phyloP scores from a whole-genome alignment of 2,888 invertebrate species.

The Catocala fraxini region DNA sequence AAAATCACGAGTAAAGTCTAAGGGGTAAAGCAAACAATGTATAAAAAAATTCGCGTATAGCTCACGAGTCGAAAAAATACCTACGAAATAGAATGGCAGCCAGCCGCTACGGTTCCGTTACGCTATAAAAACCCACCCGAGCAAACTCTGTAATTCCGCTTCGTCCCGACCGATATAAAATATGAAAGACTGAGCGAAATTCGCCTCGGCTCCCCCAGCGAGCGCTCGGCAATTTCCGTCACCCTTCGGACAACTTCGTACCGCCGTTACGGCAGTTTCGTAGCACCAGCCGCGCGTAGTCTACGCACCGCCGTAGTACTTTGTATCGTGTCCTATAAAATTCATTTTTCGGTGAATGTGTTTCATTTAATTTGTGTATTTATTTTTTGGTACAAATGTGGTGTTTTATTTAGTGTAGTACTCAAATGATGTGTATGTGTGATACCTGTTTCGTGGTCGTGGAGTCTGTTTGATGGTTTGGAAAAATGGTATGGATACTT shows the following conservation, averaged over 20 bases:
- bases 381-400: constrained; percentile 49
- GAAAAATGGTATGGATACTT: constrained; percentile 80
- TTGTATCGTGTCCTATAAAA: constrained; percentile 45
- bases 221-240: constrained; percentile 67
- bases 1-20: constrained; percentile 76
- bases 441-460: constrained; percentile 56
- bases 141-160: constrained; percentile 84
- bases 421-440: constrained; percentile 74
- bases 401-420: constrained; percentile 59
- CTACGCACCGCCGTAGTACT: constrained; percentile 62
- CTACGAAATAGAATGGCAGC: constrained; percentile 74
- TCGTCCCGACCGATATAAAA: constrained; percentile 84
- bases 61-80: constrained; percentile 74
- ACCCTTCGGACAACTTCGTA: constrained; percentile 65
- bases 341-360: constrained; percentile 72
- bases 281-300: constrained; percentile 59
- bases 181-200: constrained; percentile 85
- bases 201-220: constrained; percentile 70
- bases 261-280: constrained; percentile 83
- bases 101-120: constrained; percentile 71
- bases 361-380: constrained; percentile 60
- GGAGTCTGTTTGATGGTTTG: constrained; percentile 73
- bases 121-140: constrained; percentile 83
- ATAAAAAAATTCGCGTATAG: constrained; percentile 67
- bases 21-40: constrained; percentile 76